Evolutionary conservation across 2,888 invertebrate genomes (phyloP), one percentile per base, ranked within the genome.

Genomic region (Aphodius granarius): DNA sequence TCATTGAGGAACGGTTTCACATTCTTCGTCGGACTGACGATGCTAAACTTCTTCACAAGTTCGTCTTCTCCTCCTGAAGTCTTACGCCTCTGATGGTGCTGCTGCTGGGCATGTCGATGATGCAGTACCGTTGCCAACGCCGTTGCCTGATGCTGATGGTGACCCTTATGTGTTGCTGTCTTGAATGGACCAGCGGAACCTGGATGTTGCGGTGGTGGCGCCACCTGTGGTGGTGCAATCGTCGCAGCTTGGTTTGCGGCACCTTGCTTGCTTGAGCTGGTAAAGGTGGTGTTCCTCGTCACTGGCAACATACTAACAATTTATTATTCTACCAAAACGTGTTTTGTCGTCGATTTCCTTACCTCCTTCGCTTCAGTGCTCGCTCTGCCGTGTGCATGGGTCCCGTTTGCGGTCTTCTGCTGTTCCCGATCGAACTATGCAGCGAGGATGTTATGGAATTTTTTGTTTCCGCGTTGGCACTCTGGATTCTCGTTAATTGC

Each of bases 221-320:
- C 17, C 23, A 71, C 19, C 22, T 22, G 75, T 70, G 77, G 72
- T 78, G 73, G 20, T 62, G 71, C 19, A 73, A 63, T 19, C 68
- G 72, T 17, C 16, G 71, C 63, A 5, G 75, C 6, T n/a, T n/a
- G 19, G 68, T 20, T 65, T 66, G 73, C 72, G 16, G 72, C 72
- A 63, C 72, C 73, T 78, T 43, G 43, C 43, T 73, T 76, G 74
- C 79, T 82, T 21, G 82, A 74, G 74, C 78, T 82, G 19, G 82
- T 74, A 23, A 73, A 78, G 73, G 81, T 81, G 18, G 79, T 79
- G 71, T 74, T 81, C 21, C 75, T 78, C 76, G 80, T 79, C 70
- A 83, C 81, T 80, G 81, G 80, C 77, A 82, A 80, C 70, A 89
- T 88, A 83, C 89, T 89, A 76, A 84, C 85, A 78, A 89, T 89